phyloP scores from a whole-genome alignment of 64 coral and sea anemone species.

The Montipora efflorescens region DNA sequence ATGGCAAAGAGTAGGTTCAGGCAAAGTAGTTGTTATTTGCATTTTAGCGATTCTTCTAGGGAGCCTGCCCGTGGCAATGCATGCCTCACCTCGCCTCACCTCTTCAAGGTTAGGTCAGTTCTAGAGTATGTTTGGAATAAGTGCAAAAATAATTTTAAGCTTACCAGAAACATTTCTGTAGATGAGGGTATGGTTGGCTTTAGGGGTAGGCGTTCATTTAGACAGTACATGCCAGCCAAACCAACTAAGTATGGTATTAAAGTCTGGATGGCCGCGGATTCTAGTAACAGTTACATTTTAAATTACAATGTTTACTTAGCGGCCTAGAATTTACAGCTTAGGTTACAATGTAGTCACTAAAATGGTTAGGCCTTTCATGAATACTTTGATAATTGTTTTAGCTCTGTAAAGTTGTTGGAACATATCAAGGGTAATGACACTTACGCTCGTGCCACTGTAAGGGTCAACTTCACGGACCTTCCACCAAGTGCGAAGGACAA shows the following conservation, averaged over 20 bases:
- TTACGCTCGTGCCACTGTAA: constrained; percentile 45
- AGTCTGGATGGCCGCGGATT: constrained; percentile 49
- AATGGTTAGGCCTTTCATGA: not conserved
- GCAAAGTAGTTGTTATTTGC: too few relatives aligned
- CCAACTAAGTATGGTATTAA: constrained; percentile 62
- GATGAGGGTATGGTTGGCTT: too few relatives aligned
- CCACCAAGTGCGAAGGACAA: constrained; percentile 37
- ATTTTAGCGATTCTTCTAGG: too few relatives aligned
- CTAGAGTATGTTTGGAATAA: too few relatives aligned
- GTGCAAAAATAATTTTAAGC: too few relatives aligned
- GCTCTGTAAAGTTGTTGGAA: constrained; percentile 29
- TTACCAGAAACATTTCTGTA: too few relatives aligned
- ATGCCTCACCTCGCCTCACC: too few relatives aligned
- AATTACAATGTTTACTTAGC: constrained; percentile 23
- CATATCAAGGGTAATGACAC: constrained; percentile 49
- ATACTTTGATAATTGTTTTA: constrained; percentile 42
- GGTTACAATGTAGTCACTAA: constrained; percentile 35
- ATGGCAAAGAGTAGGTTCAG: too few relatives aligned
- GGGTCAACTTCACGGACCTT: constrained; percentile 36
- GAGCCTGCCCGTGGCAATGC: too few relatives aligned
- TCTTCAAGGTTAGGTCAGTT: too few relatives aligned
- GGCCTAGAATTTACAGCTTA: not conserved
- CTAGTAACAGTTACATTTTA: not conserved
- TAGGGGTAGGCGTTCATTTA: too few relatives aligned
- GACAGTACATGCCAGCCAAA: too few relatives aligned